These are phyloP conservation scores for Autographa gamma DNA, from an alignment of 2,888 invertebrate genomes.

Conservation along the genomic window DNA sequence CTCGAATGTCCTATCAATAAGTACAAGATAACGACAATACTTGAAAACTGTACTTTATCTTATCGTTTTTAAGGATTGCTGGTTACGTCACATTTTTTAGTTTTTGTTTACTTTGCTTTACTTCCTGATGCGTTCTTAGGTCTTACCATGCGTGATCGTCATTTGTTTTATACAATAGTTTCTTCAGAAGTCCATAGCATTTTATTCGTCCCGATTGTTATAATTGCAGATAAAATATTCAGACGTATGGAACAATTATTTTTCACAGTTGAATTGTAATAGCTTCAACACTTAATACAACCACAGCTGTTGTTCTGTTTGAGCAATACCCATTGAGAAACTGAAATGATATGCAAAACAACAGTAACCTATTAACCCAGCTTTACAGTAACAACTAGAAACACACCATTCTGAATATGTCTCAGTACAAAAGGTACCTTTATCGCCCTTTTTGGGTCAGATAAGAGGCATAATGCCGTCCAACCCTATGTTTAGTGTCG, in stretches of 20 bases:
- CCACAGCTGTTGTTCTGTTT: background rate
- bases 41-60: background rate
- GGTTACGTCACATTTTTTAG: background rate
- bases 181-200: too few relatives aligned
- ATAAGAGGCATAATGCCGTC: too few relatives aligned
- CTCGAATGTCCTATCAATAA: constrained; percentile 2
- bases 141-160: background rate
- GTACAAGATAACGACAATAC: background rate
- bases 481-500: too few relatives aligned
- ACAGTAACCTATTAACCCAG: background rate
- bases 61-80: background rate
- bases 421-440: too few relatives aligned
- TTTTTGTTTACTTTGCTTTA: background rate
- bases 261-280: background rate
- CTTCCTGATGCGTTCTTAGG: background rate
- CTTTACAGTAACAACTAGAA: background rate
- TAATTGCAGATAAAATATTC: background rate
- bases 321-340: background rate
- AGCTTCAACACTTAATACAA: background rate
- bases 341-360: background rate
- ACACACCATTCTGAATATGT: too few relatives aligned
- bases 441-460: too few relatives aligned
- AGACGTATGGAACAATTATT: background rate
- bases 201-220: too few relatives aligned
- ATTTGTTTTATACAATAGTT: background rate